phyloP scores from a whole-genome alignment of 2,888 invertebrate species.

The Drosophila robusta region DNA sequence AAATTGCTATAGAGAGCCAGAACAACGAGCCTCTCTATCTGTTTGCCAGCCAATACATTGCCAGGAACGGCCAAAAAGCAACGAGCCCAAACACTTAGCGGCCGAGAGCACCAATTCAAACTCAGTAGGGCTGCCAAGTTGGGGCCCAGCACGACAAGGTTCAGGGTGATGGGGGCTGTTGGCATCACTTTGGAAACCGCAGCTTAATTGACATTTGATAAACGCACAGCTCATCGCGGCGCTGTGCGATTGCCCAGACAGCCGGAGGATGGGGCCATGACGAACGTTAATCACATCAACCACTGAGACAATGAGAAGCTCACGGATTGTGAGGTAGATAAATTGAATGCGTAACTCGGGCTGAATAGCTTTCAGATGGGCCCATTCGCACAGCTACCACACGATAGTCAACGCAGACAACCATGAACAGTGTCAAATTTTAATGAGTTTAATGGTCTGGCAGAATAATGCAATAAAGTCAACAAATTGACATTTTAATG shows the following conservation, averaged over 20 bases:
- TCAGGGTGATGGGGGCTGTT: background rate
- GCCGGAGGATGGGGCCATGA: constrained; percentile 27
- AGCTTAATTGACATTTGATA: constrained; percentile 74
- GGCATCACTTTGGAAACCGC: constrained; percentile 61
- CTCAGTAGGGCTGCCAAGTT: background rate
- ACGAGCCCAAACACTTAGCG: constrained; percentile 52
- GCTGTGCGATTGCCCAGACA: background rate
- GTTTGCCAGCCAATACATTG: constrained; percentile 14
- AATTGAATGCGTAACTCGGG: constrained; percentile 46
- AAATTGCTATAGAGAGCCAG: constrained; percentile 12
- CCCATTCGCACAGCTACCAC: constrained; percentile 6
- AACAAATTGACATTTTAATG: constrained; percentile 70
- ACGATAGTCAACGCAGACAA: constrained; percentile 25
- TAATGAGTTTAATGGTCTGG: constrained; percentile 68
- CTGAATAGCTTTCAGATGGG: constrained; percentile 4
- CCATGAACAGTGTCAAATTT: constrained; percentile 60
- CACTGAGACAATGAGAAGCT: constrained; percentile 30
- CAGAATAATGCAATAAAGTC: constrained; percentile 58
- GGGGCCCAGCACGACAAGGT: too few species aligned
- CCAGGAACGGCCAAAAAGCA: constrained; percentile 33
- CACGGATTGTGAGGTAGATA: constrained; percentile 48
- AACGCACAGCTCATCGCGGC: constrained; percentile 49
- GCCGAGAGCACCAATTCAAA: constrained; percentile 30
- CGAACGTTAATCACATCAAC: constrained; percentile 51
- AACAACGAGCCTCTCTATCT: constrained; percentile 1